Evolutionary conservation across 1,140 invertebrate species (phyloP), one percentile per base, ranked within the genome.

Genomic region (Apis dorsata): DNA sequence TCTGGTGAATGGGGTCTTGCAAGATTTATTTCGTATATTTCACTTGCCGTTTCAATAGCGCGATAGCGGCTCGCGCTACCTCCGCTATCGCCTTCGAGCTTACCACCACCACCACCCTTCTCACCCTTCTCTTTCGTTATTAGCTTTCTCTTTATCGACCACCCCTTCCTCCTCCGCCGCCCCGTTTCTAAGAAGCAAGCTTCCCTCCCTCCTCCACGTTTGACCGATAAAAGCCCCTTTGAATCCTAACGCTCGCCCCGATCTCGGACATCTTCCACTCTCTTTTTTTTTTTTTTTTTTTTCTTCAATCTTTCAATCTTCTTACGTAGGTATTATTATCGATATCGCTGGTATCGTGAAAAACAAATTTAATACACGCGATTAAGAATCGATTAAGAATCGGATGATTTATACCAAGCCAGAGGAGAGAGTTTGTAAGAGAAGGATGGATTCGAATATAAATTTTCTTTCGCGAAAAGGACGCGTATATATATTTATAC

Each of bases 21-120:
- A 94, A 94, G 93, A 94, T 94, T 94, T 94, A 94, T 94, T 94
- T 94, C 93, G 93, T 94, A 93, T 93, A 94, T 93, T 94, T 94
- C 93, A 93, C 93, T 94, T 94, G 92, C 90, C 90, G 89, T 93
- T 94, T 94, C 93, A 93, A 94, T 94, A 90, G 92, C 90, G 90
- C 91, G 91, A 93, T 93, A 92, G 89, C 90, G 88, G 77, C 84
- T 72, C 79, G 85, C 82, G 83, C 80, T 68, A 53, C 78, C 81
- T 80, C 78, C 75, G 81, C 85, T 76, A 85, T 85, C 87, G 87
- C 83, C 86, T 88, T 84, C 87, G 71, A 79, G 74, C 86, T 82
- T 69, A 66, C 79, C 62, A 15, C 62, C 62, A 17, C 55, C 53
- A 0, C 24, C 24, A 12, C 65, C 68, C 51, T 11, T 17, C 5